phyloP scores from a whole-genome alignment of 2,888 invertebrate species.

The Caenorhabditis macrosperma region DNA sequence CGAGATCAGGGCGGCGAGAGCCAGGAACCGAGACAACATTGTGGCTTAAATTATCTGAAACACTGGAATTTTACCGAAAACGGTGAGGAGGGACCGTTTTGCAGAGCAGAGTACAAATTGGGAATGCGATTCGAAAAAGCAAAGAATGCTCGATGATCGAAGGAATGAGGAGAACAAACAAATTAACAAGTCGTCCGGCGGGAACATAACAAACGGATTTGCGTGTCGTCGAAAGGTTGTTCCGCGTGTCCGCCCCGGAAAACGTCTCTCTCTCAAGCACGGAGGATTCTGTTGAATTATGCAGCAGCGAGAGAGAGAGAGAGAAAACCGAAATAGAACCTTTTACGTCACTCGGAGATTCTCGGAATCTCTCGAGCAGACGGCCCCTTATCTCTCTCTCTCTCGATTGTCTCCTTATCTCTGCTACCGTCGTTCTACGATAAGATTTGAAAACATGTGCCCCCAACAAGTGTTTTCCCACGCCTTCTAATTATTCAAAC shows the following conservation, averaged over 20 bases:
- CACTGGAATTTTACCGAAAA: neutral
- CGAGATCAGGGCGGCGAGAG: neutral
- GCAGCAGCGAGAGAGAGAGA: neutral
- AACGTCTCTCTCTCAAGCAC: too few species aligned
- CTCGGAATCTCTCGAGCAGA: neutral
- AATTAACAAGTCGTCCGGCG: neutral
- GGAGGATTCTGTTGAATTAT: neutral
- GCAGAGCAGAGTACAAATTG: neutral
- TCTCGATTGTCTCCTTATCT: neutral
- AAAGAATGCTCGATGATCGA: neutral
- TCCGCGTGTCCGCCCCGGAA: neutral
- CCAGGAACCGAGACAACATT: neutral
- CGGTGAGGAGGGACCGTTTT: too few species aligned
- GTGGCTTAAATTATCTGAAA: neutral
- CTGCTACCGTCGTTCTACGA: neutral
- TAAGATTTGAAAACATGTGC: neutral
- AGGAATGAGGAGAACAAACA: neutral
- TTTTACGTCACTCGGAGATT: neutral
- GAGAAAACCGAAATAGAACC: neutral
- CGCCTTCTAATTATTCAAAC: constrained; percentile 11
- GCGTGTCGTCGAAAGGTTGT: neutral
- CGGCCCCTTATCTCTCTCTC: neutral
- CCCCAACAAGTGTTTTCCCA: neutral
- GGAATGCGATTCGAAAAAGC: neutral
- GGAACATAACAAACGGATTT: neutral